Conservation (phyloP, 2,888 invertebrate genomes). For the Diogma glabrata region DNA sequence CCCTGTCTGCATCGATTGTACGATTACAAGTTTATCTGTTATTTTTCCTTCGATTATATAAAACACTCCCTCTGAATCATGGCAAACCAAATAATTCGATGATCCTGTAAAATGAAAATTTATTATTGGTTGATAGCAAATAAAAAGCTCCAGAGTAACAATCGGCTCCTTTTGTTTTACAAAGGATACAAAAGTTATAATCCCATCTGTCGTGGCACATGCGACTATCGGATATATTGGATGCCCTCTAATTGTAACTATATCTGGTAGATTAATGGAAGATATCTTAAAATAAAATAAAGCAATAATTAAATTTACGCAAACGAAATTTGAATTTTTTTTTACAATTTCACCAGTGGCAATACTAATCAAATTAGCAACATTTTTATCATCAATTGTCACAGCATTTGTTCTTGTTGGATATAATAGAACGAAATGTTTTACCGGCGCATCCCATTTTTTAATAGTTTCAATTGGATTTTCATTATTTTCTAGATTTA, state of each 20-base stretch:
- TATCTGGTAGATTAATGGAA: conserved; percentile 2
- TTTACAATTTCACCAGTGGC: conserved; percentile 12
- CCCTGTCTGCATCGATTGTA: too few relatives aligned
- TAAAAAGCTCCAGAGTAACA: too few relatives aligned
- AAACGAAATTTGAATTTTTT: neutral
- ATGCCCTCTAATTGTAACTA: conserved; percentile 15
- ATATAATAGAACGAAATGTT: conserved; percentile 13
- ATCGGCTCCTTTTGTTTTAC: too few relatives aligned
- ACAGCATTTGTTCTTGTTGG: conserved; percentile 15
- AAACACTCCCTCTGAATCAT: too few relatives aligned
- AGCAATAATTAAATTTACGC: neutral
- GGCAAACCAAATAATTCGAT: too few relatives aligned
- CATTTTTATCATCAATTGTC: conserved; percentile 9
- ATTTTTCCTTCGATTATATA: too few relatives aligned
- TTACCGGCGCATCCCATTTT: neutral
- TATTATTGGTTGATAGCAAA: too few relatives aligned
- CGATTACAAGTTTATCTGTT: too few relatives aligned
- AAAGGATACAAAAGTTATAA: too few relatives aligned
- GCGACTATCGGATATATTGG: conserved; percentile 29
- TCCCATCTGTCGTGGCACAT: too few relatives aligned
- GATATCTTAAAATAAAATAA: conserved; percentile 5
- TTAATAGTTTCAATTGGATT: neutral
- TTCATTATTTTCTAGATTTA: neutral
- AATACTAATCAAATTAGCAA: conserved; percentile 13
- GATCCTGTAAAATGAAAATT: too few relatives aligned